Base-by-base conservation (phyloP, 2,113 vertebrate species). In the Ariopsis seemanni region DNA sequence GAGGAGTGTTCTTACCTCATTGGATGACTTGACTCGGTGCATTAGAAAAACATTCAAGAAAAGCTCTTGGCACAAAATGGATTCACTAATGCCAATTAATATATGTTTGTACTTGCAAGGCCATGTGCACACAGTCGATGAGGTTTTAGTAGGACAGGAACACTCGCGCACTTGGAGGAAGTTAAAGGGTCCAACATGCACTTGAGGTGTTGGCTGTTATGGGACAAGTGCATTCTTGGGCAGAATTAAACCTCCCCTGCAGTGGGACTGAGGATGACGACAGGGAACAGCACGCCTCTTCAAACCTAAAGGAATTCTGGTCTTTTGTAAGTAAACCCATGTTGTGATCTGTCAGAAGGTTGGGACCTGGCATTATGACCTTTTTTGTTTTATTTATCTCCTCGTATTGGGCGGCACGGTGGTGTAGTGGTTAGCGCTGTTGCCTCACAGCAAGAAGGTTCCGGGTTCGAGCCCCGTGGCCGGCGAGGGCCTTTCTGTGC, bases 321-420 rank as follows among this genome's bases (percentile, higher is more conserved):
- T 95, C 91, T 82, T 90, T 93, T 94, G 94, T 95, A 92, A 95
- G 95, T 94, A 53, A 78, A 85, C 42, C 34, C 62, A 52, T 63
- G 2, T 65, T n/a, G 20, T 34, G 60, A 11, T n/a, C 48, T 67
- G 5, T 82, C 30, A 42, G 30, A 57, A 7, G 85, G 52, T 15
- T 55, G 22, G 65, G 60, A 79, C n/a, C 7, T 78, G 42, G 22
- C 1, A 52, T 34, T n/a, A 78, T 62, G 9, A 20, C 75, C 48
- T 57, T 42, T 42, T 42, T 42, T 42, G 42, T 42, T 42, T 42
- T 42, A 4, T 4, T 42, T 42, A 42, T 42, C 42, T 42, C 42
- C 42, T 42, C 42, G 4, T 4, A 42, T 42, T 4, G 3, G 42
- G 42, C 4, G 42, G 42, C 42, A 42, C 4, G 42, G 42, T 42